Evolutionary conservation across 1,140 invertebrate species (phyloP).

Genomic region (Caligus rogercresseyi): DNA sequence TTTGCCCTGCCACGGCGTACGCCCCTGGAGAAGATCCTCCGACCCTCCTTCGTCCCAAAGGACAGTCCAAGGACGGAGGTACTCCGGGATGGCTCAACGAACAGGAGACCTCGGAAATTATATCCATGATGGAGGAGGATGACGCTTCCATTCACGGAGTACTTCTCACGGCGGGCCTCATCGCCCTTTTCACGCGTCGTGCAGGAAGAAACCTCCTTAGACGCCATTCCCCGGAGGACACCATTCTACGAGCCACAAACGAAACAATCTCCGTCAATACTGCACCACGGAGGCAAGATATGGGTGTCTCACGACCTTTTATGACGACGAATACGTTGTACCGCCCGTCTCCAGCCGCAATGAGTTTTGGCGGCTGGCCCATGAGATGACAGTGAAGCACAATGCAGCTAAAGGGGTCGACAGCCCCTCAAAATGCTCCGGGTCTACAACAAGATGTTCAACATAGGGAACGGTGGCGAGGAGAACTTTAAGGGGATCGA

Average conservation of each 20-base stretch:
- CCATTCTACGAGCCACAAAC: neutral
- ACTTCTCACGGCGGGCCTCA: constrained; percentile 1
- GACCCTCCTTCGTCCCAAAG: neutral
- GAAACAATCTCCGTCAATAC: constrained; percentile 8
- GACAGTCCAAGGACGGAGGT: constrained; percentile 2
- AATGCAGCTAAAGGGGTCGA: neutral
- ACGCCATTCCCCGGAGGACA: neutral
- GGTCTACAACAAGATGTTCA: neutral
- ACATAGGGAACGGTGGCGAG: neutral
- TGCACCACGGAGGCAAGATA: neutral
- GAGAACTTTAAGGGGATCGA: neutral
- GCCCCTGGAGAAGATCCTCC: neutral
- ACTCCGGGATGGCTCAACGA: constrained; percentile 10
- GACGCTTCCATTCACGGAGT: constrained; percentile 11
- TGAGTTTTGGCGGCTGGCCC: constrained; percentile 9
- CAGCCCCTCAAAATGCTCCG: neutral
- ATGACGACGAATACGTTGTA: neutral
- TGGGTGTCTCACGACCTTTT: constrained; percentile 3
- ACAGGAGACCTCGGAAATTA: constrained; percentile 1
- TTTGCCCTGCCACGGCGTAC: neutral
- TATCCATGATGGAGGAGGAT: constrained; percentile 11
- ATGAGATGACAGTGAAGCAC: constrained; percentile 14
- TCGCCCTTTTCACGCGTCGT: neutral
- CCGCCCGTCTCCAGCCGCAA: neutral
- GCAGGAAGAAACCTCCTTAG: neutral